phyloP scores from a whole-genome alignment of 1,140 invertebrate genomes.

The Drosophila subobscura region DNA sequence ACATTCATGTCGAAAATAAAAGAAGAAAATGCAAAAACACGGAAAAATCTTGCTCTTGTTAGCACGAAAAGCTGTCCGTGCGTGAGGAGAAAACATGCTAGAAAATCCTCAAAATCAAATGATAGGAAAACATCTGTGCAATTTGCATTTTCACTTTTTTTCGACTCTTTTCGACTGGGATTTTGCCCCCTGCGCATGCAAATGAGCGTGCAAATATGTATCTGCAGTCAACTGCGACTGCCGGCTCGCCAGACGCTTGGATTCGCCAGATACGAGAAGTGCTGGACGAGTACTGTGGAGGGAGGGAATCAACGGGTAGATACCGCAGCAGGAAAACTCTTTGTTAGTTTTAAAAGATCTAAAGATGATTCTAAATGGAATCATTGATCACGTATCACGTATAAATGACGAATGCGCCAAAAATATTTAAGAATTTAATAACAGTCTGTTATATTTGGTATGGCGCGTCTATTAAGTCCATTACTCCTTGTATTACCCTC shows the following conservation, averaged over 20 bases:
- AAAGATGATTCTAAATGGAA: no score
- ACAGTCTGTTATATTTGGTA: not conserved
- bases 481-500: constrained; percentile 23
- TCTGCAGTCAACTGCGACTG: constrained; percentile 11
- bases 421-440: not conserved
- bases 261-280: constrained; percentile 33
- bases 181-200: constrained; percentile 54
- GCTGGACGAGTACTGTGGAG: not conserved
- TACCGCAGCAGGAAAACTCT: no score
- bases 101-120: constrained; percentile 32
- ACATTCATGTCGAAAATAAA: constrained; percentile 10
- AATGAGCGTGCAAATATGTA: constrained; percentile 71
- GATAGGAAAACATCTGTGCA: constrained; percentile 56
- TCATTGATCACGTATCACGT: no score
- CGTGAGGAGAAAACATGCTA: constrained; percentile 49
- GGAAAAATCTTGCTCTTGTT: constrained; percentile 25
- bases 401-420: not conserved
- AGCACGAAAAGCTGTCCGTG: constrained; percentile 44
- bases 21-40: constrained; percentile 3
- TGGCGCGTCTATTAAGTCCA: not conserved
- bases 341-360: no score
- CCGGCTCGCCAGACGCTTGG: constrained; percentile 8
- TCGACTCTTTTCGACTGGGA: constrained; percentile 9
- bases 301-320: no score
- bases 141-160: constrained; percentile 71